phyloP scores from a whole-genome alignment of 2,113 vertebrate genomes.

The Zosterops lateralis region DNA sequence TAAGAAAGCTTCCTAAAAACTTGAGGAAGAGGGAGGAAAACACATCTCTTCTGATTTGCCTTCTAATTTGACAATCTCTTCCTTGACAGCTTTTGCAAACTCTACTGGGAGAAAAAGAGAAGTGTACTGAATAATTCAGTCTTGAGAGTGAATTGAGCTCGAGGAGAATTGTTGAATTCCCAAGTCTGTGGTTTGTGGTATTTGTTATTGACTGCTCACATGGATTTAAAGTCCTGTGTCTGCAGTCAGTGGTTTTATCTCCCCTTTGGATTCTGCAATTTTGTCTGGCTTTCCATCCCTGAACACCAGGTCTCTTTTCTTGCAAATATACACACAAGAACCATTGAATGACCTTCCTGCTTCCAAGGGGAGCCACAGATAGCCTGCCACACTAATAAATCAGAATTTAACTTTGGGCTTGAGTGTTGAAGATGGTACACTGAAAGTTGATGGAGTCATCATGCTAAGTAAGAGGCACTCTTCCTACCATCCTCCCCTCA shows the following conservation, averaged over 20 bases:
- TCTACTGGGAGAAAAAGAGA: background rate
- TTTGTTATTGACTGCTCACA: background rate
- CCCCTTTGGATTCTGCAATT: background rate
- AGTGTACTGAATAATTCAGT: slow-evolving; percentile 3
- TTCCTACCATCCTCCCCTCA: background rate
- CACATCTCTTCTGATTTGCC: background rate
- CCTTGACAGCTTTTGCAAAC: slow-evolving; percentile 19
- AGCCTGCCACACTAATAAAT: background rate
- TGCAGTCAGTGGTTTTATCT: background rate
- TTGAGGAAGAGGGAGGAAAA: background rate
- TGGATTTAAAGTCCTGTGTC: slow-evolving; percentile 11
- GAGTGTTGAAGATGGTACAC: background rate
- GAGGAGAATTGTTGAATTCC: background rate
- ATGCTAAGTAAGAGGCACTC: background rate
- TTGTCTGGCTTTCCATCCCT: background rate
- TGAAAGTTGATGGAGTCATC: background rate
- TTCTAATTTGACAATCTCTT: background rate
- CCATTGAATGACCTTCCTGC: background rate
- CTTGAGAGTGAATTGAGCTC: background rate
- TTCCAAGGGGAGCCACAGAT: background rate
- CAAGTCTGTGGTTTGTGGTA: background rate
- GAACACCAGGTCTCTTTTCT: background rate
- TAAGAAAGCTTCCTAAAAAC: slow-evolving; percentile 5
- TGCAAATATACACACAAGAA: background rate
- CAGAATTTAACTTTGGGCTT: background rate